Conservation (phyloP, 2,888 invertebrate species). For the Rhopalosiphum nymphaeae region DNA sequence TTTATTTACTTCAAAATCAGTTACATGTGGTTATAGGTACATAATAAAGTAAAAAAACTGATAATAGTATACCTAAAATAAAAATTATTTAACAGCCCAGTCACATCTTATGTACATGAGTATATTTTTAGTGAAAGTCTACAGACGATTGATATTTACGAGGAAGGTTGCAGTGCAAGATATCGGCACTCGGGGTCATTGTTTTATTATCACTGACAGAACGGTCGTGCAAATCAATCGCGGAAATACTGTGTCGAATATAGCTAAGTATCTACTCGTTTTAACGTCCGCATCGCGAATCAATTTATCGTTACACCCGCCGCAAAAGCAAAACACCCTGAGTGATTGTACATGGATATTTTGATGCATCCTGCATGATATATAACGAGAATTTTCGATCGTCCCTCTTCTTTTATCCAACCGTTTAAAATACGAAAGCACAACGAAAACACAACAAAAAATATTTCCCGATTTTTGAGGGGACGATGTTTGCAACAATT, state of each 20-base stretch:
- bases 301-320: not conserved
- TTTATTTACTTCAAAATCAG: too few relatives aligned
- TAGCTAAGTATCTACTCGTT: not conserved
- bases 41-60: not conserved
- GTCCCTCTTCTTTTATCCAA: not conserved
- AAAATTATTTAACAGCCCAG: not conserved
- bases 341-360: not conserved
- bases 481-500: too few relatives aligned
- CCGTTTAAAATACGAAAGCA: not conserved
- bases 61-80: not conserved
- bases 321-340: not conserved
- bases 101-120: not conserved
- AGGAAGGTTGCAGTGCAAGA: not conserved
- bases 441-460: not conserved
- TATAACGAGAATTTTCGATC: not conserved
- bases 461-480: not conserved
- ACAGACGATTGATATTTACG: not conserved
- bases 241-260: not conserved
- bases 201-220: not conserved
- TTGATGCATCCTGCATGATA: not conserved
- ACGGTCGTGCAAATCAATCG: not conserved
- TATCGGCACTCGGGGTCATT: not conserved
- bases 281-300: not conserved
- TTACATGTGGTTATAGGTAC: too few relatives aligned
- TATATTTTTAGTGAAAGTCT: not conserved